Percentiles rank a stretch among this genome's conserved stretches.
Evolutionary conservation across 2,113 vertebrate species (phyloP).

Genomic region (Coturnix japonica): DNA sequence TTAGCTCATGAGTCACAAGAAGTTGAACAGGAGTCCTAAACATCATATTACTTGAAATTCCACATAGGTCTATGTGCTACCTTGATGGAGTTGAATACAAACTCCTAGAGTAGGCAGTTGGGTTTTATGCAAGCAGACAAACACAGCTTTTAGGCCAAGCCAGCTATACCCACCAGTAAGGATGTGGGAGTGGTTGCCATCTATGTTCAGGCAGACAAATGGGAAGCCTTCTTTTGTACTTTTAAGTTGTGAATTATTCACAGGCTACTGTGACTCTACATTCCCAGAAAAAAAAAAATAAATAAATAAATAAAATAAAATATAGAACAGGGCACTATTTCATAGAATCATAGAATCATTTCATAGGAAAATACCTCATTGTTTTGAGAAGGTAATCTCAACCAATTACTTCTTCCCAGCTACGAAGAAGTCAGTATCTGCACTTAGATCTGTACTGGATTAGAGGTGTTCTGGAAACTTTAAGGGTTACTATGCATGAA

Average conservation of each 20-base stretch:
- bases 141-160: background rate
- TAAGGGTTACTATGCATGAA: background rate
- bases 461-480: background rate
- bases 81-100: fast-evolving
- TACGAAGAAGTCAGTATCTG: background rate
- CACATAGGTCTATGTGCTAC: fast-evolving
- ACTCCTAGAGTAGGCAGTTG: fast-evolving
- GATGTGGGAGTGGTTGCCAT: background rate
- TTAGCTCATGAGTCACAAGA: background rate
- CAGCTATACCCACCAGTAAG: background rate
- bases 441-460: background rate
- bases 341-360: too few species aligned
- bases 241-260: background rate
- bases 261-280: background rate
- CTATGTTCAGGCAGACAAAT: background rate
- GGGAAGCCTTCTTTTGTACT: background rate
- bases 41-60: background rate
- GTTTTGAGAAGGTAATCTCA: background rate
- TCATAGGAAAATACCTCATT: background rate
- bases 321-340: background rate
- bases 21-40: background rate
- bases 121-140: background rate
- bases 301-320: background rate
- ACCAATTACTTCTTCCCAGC: background rate
- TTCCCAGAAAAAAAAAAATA: background rate